phyloP scores from a whole-genome alignment of 2,797 vertebrate genomes.

The Alectoris magna region DNA sequence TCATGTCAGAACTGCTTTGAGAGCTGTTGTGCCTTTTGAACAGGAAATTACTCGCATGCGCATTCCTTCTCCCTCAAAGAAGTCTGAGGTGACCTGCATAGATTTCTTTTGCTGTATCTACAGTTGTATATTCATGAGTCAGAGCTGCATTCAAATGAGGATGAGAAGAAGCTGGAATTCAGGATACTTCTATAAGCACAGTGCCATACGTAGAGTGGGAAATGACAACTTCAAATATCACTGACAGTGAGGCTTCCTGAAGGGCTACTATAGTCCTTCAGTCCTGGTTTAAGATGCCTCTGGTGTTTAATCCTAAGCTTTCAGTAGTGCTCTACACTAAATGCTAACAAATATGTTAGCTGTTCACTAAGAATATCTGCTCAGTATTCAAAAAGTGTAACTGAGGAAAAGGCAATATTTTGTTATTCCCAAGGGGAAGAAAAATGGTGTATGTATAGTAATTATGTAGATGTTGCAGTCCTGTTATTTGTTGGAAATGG shows the following conservation, averaged over 20 bases:
- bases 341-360: not conserved
- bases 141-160: not conserved
- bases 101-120: not conserved
- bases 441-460: not conserved
- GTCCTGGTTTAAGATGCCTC: not conserved
- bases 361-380: not conserved
- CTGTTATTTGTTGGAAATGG: not conserved
- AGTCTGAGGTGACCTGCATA: not conserved
- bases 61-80: not conserved
- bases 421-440: not conserved
- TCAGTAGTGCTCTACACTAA: not conserved
- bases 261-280: not conserved
- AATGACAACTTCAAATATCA: not conserved
- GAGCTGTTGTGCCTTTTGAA: not conserved
- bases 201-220: not conserved
- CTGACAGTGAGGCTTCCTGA: not conserved
- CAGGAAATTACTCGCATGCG: not conserved
- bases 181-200: not conserved
- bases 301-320: not conserved
- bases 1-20: not conserved
- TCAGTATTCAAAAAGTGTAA: rapidly evolving
- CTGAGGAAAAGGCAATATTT: not conserved
- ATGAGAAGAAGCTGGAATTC: not conserved
- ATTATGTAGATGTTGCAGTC: not conserved
- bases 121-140: not conserved